These are phyloP conservation scores for Megalops atlanticus DNA, from an alignment of 2,113 vertebrate species.

Conservation along the genomic window DNA sequence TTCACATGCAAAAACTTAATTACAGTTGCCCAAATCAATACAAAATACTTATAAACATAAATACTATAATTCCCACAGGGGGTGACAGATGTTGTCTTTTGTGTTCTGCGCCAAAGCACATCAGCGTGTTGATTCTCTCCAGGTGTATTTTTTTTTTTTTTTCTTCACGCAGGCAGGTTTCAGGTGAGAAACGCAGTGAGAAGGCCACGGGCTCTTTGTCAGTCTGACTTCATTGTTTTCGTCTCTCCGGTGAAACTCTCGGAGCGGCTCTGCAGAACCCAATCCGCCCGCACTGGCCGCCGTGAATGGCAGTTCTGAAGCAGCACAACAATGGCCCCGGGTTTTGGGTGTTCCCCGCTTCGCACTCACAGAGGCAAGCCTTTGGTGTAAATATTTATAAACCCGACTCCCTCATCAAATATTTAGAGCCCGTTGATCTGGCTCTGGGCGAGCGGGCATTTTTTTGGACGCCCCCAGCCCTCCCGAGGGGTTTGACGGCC, in stretches of 20 bases:
- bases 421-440: constrained; percentile 59
- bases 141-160: background rate
- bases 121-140: no score
- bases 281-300: constrained; percentile 48
- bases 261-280: constrained; percentile 53
- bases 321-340: constrained; percentile 55
- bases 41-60: no score
- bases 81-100: no score
- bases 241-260: constrained; percentile 52
- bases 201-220: constrained; percentile 58
- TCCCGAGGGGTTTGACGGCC: no score
- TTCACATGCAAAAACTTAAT: no score
- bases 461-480: background rate
- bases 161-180: background rate
- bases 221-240: constrained; percentile 59
- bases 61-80: no score
- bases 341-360: constrained; percentile 68
- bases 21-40: no score
- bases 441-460: constrained; percentile 19
- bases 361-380: constrained; percentile 51
- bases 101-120: no score
- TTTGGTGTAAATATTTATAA: constrained; percentile 55
- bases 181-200: constrained; percentile 50
- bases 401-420: constrained; percentile 63
- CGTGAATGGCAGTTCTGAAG: constrained; percentile 58